Conservation (phyloP, 2,888 invertebrate species). For the Tipula vernalis region DNA sequence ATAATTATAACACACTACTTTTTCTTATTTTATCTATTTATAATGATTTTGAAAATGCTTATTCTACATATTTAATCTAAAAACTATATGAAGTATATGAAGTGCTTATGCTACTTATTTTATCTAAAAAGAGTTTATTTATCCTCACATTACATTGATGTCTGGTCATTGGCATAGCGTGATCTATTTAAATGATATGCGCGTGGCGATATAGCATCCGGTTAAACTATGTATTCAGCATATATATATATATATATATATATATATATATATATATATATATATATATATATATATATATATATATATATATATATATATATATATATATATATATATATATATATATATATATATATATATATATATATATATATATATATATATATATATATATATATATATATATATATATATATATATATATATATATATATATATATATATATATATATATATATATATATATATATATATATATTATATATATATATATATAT, state of each 20-base stretch:
- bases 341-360: neutral
- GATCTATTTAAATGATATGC: no score
- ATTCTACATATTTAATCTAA: no score
- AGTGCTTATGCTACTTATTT: no score
- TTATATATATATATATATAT: neutral
- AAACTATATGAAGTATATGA: no score
- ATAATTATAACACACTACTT: no score
- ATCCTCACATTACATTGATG: no score
- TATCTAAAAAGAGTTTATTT: no score
- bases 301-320: neutral
- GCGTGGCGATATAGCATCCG: neutral
- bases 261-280: neutral
- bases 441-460: neutral
- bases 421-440: neutral
- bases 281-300: neutral
- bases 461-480: neutral
- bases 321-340: neutral
- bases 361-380: neutral
- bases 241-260: neutral
- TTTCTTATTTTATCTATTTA: no score
- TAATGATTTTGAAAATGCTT: no score
- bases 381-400: neutral
- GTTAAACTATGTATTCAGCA: no score
- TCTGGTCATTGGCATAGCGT: no score
- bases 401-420: neutral